phyloP scores from a whole-genome alignment of 1,140 invertebrate genomes.

The Muscidifurax raptorellus region DNA sequence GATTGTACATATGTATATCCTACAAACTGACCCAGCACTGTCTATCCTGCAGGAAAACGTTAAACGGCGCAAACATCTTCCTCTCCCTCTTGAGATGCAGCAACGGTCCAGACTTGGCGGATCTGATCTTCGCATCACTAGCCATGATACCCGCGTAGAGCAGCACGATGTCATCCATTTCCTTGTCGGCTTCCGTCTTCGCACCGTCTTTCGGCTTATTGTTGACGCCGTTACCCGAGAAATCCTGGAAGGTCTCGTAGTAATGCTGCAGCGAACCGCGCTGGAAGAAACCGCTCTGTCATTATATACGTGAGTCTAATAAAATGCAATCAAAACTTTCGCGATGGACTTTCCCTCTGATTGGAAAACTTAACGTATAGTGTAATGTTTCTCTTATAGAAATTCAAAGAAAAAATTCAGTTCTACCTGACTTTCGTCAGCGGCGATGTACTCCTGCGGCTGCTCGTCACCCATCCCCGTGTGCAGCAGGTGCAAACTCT shows the following conservation, averaged over 20 bases:
- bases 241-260: conserved; percentile 67
- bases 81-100: conserved; percentile 59
- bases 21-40: conserved; percentile 59
- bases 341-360: too few species aligned
- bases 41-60: conserved; percentile 60
- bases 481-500: conserved; percentile 38
- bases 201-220: neutral
- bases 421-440: conserved; percentile 46
- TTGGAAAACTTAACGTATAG: too few species aligned
- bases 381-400: too few species aligned
- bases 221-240: conserved; percentile 39
- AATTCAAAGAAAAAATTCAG: too few species aligned
- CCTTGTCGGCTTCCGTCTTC: neutral
- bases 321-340: too few species aligned
- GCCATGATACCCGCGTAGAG: conserved; percentile 63
- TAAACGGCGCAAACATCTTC: conserved; percentile 58
- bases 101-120: conserved; percentile 63
- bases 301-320: too few species aligned
- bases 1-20: too few species aligned
- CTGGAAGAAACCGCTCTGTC: neutral
- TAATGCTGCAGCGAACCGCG: conserved; percentile 56
- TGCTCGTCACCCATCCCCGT: conserved; percentile 37
- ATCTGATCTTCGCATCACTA: conserved; percentile 56
- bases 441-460: conserved; percentile 60
- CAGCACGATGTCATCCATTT: conserved; percentile 17